Conservation (phyloP, 1,140 invertebrate genomes). For the Papilio xuthus region DNA sequence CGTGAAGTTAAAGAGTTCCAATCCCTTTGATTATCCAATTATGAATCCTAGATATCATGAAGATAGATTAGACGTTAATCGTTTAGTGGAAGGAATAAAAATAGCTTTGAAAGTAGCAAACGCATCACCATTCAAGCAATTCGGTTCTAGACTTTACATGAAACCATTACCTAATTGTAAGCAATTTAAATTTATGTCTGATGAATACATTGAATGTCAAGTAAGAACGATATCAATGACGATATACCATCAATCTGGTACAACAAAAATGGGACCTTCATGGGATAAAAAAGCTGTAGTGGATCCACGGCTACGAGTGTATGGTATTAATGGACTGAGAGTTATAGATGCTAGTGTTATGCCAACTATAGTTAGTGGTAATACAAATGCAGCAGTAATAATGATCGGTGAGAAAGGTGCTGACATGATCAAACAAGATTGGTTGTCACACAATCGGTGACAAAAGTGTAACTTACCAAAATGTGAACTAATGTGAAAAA, state of each 20-base stretch:
- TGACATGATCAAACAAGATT: slow-evolving; percentile 90
- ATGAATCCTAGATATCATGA: slow-evolving; percentile 95
- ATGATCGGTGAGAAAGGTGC: slow-evolving; percentile 94
- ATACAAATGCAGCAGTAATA: slow-evolving; percentile 92
- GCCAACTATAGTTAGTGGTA: slow-evolving; percentile 91
- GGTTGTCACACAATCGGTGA: slow-evolving; percentile 75
- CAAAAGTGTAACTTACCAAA: slow-evolving; percentile 11
- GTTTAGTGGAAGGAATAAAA: slow-evolving; percentile 91
- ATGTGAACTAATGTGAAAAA: background rate
- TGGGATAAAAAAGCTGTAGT: slow-evolving; percentile 90
- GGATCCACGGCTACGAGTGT: slow-evolving; percentile 89
- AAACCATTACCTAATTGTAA: slow-evolving; percentile 90
- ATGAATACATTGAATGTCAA: slow-evolving; percentile 93
- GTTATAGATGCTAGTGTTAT: slow-evolving; percentile 95
- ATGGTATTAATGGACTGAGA: slow-evolving; percentile 88
- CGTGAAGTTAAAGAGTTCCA: slow-evolving; percentile 86
- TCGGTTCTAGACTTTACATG: slow-evolving; percentile 88
- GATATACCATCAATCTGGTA: slow-evolving; percentile 92
- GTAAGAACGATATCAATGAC: slow-evolving; percentile 93
- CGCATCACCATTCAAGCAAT: slow-evolving; percentile 90
- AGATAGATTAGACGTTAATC: slow-evolving; percentile 88
- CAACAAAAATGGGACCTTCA: slow-evolving; percentile 91
- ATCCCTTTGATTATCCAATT: slow-evolving; percentile 92
- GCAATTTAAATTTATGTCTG: slow-evolving; percentile 86
- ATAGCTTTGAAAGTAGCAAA: slow-evolving; percentile 87